Conservation (phyloP, 2,888 invertebrate genomes). For the Fissipunctia ypsillon region DNA sequence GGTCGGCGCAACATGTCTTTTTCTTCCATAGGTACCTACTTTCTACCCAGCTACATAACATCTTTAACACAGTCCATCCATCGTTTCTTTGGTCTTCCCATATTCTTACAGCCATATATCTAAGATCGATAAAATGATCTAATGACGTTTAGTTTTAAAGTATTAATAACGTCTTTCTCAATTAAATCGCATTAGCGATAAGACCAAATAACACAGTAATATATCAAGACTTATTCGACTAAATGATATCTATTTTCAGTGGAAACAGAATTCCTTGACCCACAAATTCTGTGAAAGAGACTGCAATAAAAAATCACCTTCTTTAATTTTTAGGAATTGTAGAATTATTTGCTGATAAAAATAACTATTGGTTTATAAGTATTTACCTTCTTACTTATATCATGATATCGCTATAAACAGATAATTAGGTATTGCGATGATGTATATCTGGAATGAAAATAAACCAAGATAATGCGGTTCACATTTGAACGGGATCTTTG, state of each 20-base stretch:
- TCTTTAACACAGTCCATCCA: neutral
- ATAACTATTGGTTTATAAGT: constrained; percentile 12
- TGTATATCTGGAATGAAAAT: constrained; percentile 34
- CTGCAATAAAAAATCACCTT: constrained; percentile 48
- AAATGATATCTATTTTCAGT: constrained; percentile 52
- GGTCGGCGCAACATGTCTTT: too few relatives aligned
- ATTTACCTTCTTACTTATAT: constrained; percentile 16
- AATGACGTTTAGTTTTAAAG: neutral
- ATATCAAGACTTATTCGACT: constrained; percentile 36
- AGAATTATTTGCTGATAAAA: constrained; percentile 50
- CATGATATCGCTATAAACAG: constrained; percentile 27
- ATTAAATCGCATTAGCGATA: constrained; percentile 48
- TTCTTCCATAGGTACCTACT: too few relatives aligned
- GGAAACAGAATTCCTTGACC: constrained; percentile 62
- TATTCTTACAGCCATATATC: too few relatives aligned
- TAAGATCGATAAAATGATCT: neutral
- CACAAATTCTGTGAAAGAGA: constrained; percentile 61
- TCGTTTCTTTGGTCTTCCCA: neutral
- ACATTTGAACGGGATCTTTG: constrained; percentile 8
- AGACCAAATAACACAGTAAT: constrained; percentile 9
- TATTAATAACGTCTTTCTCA: constrained; percentile 34
- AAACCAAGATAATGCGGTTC: constrained; percentile 10
- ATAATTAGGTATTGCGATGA: constrained; percentile 35
- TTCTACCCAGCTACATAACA: too few relatives aligned
- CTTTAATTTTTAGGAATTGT: constrained; percentile 33